Evolutionary conservation across 2,797 vertebrate genomes (phyloP), one percentile per base, ranked within the genome.

Genomic region (Centroberyx gerrardi): DNA sequence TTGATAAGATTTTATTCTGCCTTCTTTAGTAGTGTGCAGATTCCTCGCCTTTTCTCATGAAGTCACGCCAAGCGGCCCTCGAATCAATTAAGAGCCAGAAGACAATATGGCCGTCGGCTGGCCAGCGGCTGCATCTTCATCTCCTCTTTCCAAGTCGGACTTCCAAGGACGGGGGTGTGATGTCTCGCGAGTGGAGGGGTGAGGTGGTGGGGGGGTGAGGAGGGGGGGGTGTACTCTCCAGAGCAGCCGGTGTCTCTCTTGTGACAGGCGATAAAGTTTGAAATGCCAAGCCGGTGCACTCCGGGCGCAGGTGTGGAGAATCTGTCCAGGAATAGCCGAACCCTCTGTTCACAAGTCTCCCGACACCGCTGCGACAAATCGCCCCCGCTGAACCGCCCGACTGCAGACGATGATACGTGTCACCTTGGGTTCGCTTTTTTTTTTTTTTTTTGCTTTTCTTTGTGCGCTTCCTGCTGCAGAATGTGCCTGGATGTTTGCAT

Each of bases 191-290:
- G 66, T 48, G 33, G 51, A 42, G 52, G 51, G 61, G 36, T 6
- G 55, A 14, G 1, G 66, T 33, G 1, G 48, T 68, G 2, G 10
- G 2, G 13, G 1, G 8, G 36, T 2, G n/a, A 13, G 5, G 52
- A n/a, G 22, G 48, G 42, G 1, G 56, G 59, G 76, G 74, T 14
- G 72, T 58, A 51, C 68, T 80, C 82, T 86, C 73, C 72, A 40
- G 72, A 74, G 73, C 82, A 68, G 81, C 68, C 69, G 42, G 69
- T 74, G 81, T 87, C 90, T 85, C 85, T 78, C 69, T 55, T 56
- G 82, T 91, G 91, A 91, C 90, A 90, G 90, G 88, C 90, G 90
- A 90, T 90, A 84, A 91, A 87, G 90, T 90, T 81, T 89, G 85
- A 92, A 90, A 90, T 84, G 87, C 84, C 88, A 90, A 31, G 55